Evolutionary conservation across 2,888 invertebrate genomes (phyloP).

Genomic region (Dolichomitus sp.): DNA sequence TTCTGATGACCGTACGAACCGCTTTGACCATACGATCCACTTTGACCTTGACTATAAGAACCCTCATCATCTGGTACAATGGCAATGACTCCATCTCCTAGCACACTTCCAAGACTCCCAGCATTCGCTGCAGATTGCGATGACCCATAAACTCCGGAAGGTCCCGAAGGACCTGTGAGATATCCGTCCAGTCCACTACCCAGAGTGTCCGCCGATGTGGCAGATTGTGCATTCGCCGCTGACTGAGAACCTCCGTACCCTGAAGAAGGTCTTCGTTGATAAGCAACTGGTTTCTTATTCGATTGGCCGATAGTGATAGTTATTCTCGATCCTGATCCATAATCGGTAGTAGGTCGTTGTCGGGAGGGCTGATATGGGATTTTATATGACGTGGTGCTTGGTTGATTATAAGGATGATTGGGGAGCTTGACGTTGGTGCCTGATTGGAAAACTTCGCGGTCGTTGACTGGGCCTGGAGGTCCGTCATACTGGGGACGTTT

Average conservation of each 20-base stretch:
- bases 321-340: slow-evolving; percentile 40
- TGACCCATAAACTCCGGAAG: slow-evolving; percentile 13
- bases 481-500: slow-evolving; percentile 22
- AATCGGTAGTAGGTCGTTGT: slow-evolving; percentile 15
- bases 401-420: neutral
- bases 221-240: slow-evolving; percentile 34
- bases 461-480: neutral
- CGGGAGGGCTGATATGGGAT: slow-evolving; percentile 28
- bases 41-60: slow-evolving; percentile 41
- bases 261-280: slow-evolving; percentile 55
- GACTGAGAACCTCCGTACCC: slow-evolving; percentile 46
- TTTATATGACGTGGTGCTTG: slow-evolving; percentile 2
- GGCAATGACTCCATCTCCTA: slow-evolving; percentile 48
- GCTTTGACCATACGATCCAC: slow-evolving; percentile 26
- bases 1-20: slow-evolving; percentile 28
- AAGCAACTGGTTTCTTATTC: slow-evolving; percentile 49
- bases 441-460: neutral
- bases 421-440: neutral
- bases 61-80: slow-evolving; percentile 44
- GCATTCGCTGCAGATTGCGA: slow-evolving; percentile 44
- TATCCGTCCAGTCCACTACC: slow-evolving; percentile 35
- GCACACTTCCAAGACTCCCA: slow-evolving; percentile 17
- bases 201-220: slow-evolving; percentile 17
- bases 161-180: neutral
- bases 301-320: slow-evolving; percentile 52